These are phyloP conservation scores for Ovibos moschatus DNA, from an alignment of 2,113 vertebrate species.

Conservation along the genomic window DNA sequence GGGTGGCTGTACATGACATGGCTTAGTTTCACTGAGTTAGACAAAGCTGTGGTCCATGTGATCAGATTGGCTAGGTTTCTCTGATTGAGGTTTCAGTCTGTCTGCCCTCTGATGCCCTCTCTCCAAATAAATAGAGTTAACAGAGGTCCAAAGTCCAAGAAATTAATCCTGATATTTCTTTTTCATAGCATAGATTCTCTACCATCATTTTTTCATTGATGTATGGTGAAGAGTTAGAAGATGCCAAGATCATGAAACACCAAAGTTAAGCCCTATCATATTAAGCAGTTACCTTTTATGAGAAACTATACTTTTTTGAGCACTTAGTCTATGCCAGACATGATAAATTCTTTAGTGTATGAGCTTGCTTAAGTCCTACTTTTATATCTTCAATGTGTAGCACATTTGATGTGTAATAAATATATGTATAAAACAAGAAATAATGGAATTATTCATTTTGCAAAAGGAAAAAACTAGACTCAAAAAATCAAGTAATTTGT, in stretches of 20 bases:
- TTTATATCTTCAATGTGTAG: neutral
- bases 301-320: neutral
- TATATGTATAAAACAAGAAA: neutral
- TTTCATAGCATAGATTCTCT: neutral
- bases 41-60: too few relatives aligned
- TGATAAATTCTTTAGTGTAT: neutral
- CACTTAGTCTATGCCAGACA: neutral
- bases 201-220: neutral
- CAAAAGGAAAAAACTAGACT: neutral
- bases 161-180: neutral
- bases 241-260: neutral
- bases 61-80: too few relatives aligned
- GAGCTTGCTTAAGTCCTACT: neutral
- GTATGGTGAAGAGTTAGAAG: neutral
- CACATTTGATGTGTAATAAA: neutral
- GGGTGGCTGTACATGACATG: too few relatives aligned
- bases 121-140: neutral
- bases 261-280: neutral
- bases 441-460: neutral
- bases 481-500: neutral
- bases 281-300: neutral
- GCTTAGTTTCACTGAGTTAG: too few relatives aligned
- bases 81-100: too few relatives aligned
- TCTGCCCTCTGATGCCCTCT: too few relatives aligned
- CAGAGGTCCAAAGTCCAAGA: neutral